Evolutionary conservation across 2,888 invertebrate genomes (phyloP).

Genomic region (Entomobrya proxima): DNA sequence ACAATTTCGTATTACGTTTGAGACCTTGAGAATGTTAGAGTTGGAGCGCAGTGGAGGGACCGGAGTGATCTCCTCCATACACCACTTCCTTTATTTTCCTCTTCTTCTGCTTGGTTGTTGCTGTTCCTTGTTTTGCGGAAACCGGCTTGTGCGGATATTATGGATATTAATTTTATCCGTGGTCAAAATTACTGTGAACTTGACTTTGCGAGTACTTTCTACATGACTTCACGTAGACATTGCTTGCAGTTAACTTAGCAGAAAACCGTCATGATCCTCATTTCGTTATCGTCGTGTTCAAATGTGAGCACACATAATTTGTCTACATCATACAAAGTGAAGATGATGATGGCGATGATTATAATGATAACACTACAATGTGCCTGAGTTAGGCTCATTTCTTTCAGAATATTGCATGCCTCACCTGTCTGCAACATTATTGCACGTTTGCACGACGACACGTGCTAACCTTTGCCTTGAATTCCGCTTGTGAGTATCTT

Average conservation of each 20-base stretch:
- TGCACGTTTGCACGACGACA: constrained; percentile 36
- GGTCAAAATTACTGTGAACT: constrained; percentile 16
- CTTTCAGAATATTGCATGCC: not conserved
- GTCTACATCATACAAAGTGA: not conserved
- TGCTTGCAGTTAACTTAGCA: not conserved
- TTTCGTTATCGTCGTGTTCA: not conserved
- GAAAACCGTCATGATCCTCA: not conserved
- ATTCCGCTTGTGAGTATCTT: constrained; percentile 3
- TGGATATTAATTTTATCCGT: constrained; percentile 2
- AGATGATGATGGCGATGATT: not conserved
- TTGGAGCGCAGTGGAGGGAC: constrained; percentile 12
- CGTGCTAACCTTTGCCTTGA: constrained; percentile 63
- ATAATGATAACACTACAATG: constrained; percentile 16
- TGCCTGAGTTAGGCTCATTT: not conserved
- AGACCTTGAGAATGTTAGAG: constrained; percentile 55
- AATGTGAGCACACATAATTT: constrained; percentile 9
- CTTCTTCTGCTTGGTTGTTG: not conserved
- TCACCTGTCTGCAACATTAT: not conserved
- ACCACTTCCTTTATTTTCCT: not conserved
- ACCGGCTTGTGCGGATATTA: constrained; percentile 40
- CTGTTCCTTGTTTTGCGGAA: constrained; percentile 35
- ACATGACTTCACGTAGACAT: constrained; percentile 22
- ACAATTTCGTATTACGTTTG: not conserved
- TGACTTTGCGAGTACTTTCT: not conserved
- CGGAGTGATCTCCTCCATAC: constrained; percentile 7